Conservation (phyloP, 1,140 invertebrate species). For the Zaprionus tsacasi region DNA sequence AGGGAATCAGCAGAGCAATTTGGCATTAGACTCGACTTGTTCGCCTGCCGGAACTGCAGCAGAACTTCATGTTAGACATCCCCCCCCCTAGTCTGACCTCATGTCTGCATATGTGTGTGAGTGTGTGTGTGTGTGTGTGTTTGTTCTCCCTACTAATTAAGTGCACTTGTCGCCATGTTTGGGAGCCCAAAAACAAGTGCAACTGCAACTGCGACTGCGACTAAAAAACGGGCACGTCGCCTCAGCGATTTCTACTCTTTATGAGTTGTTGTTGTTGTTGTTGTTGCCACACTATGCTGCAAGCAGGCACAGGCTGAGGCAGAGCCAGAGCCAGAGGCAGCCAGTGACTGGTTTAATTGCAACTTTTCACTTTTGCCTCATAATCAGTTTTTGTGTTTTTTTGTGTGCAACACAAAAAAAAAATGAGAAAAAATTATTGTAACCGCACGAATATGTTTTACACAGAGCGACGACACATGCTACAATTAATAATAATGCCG, state of each 20-base stretch:
- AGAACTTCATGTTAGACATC: conserved; percentile 22
- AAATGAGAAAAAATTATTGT: conserved; percentile 68
- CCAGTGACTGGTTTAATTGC: conserved; percentile 81
- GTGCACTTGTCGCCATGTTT: conserved; percentile 73
- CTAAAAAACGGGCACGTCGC: conserved; percentile 54
- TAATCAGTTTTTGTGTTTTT: conserved; percentile 60
- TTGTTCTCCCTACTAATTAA: conserved; percentile 67
- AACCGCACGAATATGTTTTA: conserved; percentile 75
- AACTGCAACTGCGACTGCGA: conserved; percentile 25
- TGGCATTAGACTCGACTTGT: conserved; percentile 60
- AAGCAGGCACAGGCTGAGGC: neutral
- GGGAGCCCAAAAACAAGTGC: conserved; percentile 28
- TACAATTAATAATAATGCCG: conserved; percentile 75
- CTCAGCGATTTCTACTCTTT: conserved; percentile 76
- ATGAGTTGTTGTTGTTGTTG: conserved; percentile 56
- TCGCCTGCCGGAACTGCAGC: conserved; percentile 67
- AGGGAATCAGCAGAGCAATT: conserved; percentile 48
- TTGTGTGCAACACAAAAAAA: conserved; percentile 37
- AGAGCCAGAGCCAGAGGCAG: conserved; percentile 52
- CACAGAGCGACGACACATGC: conserved; percentile 64
- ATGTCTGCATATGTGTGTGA: no score
- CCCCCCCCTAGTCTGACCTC: neutral
- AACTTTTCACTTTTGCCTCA: conserved; percentile 82
- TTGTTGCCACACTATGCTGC: conserved; percentile 55
- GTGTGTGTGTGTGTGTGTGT: neutral